Evolutionary conservation across 2,113 vertebrate species (phyloP), one percentile per base, ranked within the genome.

Genomic region (Atractosteus spatula): DNA sequence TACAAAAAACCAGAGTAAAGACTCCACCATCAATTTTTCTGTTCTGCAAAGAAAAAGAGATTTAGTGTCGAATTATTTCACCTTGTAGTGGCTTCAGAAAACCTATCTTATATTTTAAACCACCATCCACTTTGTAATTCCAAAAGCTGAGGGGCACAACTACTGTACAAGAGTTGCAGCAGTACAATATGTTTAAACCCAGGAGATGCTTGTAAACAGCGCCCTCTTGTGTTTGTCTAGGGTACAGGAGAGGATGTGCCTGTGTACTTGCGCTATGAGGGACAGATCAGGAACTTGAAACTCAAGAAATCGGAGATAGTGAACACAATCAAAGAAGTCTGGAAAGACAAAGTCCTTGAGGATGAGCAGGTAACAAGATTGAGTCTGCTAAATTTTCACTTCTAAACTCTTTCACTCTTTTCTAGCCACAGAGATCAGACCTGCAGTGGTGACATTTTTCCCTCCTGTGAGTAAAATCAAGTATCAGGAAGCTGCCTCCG

Each of bases 281-380:
- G 89, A n/a, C 45, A 59, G 12, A 74, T 92, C 55, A 83, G 74
- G 78, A 94, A 94, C 65, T 88, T 90, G 76, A 87, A 85, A 62
- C 73, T 92, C 45, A 82, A 69, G 16, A 90, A 86, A 79, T 81
- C 82, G 69, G 88, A 91, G 6, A 82, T 89, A 63, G 71, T 91
- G 47, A 69, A 71, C 29, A 62, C 87, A 63, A 72, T 93, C 11
- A 90, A 83, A 70, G 90, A 92, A 14, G 72, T 86, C 61, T 94
- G 91, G 93, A 91, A 82, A 69, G 87, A 89, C 45, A 92, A 90
- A 74, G 75, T 74, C 7, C 42, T 69, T 1, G 66, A 71, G 5
- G 86, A 92, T 68, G 77, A 85, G 17, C 83, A 93, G 89, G 91
- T 93, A 79, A 63, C 10, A 43, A 11, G n/a, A 44, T 16, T n/a